Conservation (phyloP, 2,113 vertebrate genomes). For the Eolophus roseicapilla region DNA sequence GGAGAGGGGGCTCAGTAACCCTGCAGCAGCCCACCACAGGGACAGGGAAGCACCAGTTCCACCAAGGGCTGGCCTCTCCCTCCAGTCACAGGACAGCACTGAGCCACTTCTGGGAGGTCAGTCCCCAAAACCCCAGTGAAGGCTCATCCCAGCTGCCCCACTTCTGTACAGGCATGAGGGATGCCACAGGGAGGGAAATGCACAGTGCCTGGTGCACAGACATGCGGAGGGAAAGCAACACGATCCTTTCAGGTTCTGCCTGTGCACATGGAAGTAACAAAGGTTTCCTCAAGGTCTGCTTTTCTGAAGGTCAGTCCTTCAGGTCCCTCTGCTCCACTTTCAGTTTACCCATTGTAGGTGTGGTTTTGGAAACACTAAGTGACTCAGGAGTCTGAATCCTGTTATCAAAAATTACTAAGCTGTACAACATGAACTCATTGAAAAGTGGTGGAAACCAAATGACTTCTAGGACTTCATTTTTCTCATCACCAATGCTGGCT, state of each 20-base stretch:
- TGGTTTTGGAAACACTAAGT: background rate
- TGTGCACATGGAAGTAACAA: rapidly evolving
- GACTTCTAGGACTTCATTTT: background rate
- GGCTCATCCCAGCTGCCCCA: background rate
- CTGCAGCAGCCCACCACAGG: background rate
- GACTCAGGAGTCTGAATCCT: background rate
- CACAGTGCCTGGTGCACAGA: background rate
- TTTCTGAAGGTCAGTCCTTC: background rate
- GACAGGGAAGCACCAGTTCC: background rate
- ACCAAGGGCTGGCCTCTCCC: background rate
- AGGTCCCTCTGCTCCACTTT: background rate
- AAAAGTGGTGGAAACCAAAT: background rate
- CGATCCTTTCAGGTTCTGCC: background rate
- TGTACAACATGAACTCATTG: background rate
- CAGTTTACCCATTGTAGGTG: background rate
- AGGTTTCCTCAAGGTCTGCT: background rate
- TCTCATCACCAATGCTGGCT: background rate
- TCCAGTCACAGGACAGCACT: background rate
- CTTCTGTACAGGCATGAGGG: background rate
- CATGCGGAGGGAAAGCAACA: background rate
- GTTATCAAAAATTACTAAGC: background rate
- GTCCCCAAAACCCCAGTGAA: background rate
- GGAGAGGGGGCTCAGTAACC: background rate
- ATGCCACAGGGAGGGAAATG: rapidly evolving
- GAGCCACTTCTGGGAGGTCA: rapidly evolving